Base-by-base conservation (phyloP, 1,140 invertebrate species). In the Chironomus striatipennis region DNA sequence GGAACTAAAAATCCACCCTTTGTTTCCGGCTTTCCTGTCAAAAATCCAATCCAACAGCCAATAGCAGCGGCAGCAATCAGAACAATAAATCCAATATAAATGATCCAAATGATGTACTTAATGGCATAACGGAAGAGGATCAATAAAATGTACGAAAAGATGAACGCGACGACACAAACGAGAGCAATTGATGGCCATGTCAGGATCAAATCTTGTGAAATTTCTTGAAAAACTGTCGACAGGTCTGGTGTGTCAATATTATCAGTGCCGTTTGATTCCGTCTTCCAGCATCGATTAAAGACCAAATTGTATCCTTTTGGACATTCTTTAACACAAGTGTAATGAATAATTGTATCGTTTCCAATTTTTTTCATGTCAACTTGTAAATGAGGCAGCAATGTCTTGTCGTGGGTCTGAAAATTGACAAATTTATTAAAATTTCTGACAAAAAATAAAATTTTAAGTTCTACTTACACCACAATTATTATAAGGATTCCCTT, bases 31-130 rank as follows among this genome's bases (percentile, higher is more conserved):
- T 79, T 5, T 5, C 12, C 47, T 15, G 15, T 10, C 5, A n/a
- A 12, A 57, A 1, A 57, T n/a, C 12, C 4, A 57, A n/a, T 90
- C 92, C 92, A 94, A 57, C 92, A 82, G 76, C 86, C 87, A 42
- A 84, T 83, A 20, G 91, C 87, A 75, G 85, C 86, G 76, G 81
- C 85, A 42, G 90, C 80, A 70, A 86, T 87, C 9, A 85, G 87
- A 2, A 89, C 42, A n/a, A 88, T 83, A 10, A 87, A 85, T 2
- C 87, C 83, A 42, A 86, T 79, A 10, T 93, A 81, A 21, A 92
- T 87, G 6, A 90, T 78, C 87, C 90, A 93, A 74, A 93, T 87
- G n/a, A 93, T 83, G 72, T 88, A 79, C 73, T 86, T 86, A 2
- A 87, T 88, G 34, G 89, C 78, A 78, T 85, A 89, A 76, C 88